Evolutionary conservation across 53 echinoderm and acorn worm species (phyloP).

Genomic region (Hippasteria phrygiana): DNA sequence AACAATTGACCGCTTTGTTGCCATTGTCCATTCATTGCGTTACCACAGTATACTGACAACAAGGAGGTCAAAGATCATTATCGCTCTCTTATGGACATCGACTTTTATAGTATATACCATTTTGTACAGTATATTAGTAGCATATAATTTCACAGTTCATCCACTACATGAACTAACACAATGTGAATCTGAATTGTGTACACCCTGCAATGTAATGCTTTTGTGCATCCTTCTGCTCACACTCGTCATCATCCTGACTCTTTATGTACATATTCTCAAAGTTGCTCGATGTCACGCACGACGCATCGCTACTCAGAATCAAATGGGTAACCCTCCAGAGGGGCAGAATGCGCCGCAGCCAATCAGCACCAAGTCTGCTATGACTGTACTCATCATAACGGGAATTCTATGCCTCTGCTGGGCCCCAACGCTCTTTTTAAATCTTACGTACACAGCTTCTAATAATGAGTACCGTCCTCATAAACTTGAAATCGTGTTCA

Average conservation of each 20-base stretch:
- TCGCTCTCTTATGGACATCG: neutral
- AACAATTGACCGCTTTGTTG: slow-evolving; percentile 38
- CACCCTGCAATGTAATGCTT: neutral
- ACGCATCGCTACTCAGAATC: slow-evolving; percentile 3
- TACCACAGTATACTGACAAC: slow-evolving; percentile 17
- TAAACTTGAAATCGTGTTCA: neutral
- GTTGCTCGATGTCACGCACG: slow-evolving; percentile 6
- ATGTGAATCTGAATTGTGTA: neutral
- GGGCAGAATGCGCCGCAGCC: neutral
- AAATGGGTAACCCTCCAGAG: neutral
- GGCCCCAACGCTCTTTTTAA: neutral
- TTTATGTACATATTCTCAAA: neutral
- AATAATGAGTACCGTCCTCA: neutral
- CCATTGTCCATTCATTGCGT: neutral
- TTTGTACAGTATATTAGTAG: neutral
- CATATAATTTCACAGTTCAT: too few relatives aligned
- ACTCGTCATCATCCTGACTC: neutral
- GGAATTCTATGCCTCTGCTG: neutral
- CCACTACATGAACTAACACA: too few relatives aligned
- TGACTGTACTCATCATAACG: neutral
- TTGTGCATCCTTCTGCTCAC: neutral
- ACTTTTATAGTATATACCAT: neutral
- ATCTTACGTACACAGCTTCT: neutral
- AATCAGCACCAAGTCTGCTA: neutral
- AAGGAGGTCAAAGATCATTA: slow-evolving; percentile 1